A percentile compares a stretch with the other conserved stretches of the same genome.
phyloP scores from a whole-genome alignment of 2,888 invertebrate genomes.

The Patella caerulea region DNA sequence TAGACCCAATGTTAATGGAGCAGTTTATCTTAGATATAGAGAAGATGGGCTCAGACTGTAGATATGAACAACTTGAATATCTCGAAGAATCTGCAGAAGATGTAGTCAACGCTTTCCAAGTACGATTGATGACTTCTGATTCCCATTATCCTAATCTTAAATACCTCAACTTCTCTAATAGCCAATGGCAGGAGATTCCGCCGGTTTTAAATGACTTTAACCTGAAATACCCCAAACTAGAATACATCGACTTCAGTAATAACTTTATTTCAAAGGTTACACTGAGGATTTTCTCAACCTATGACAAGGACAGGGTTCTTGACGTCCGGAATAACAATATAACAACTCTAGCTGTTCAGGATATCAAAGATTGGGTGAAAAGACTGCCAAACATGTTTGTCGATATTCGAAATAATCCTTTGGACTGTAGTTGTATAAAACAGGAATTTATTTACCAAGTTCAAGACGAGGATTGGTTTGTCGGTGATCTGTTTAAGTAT shows the following conservation, averaged over 20 bases:
- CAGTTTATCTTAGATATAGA: neutral
- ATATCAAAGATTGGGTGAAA: conserved; percentile 38
- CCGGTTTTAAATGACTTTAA: conserved; percentile 46
- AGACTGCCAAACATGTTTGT: conserved; percentile 42
- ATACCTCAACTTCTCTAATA: conserved; percentile 34
- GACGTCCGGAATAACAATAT: conserved; percentile 45
- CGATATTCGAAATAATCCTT: conserved; percentile 49
- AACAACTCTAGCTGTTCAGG: conserved; percentile 35
- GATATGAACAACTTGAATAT: conserved; percentile 36
- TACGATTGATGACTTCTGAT: conserved; percentile 41
- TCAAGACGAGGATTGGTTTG: conserved; percentile 16
- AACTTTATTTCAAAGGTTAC: neutral
- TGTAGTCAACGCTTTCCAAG: conserved; percentile 41
- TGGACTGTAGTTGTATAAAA: conserved; percentile 47
- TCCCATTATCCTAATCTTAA: conserved; percentile 42
- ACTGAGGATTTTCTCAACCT: conserved; percentile 6
- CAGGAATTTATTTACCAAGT: conserved; percentile 19
- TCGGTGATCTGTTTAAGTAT: conserved; percentile 26
- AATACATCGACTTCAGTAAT: neutral
- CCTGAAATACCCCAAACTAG: neutral
- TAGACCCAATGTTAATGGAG: no score
- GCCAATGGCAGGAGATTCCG: conserved; percentile 38
- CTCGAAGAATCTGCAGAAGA: conserved; percentile 44
- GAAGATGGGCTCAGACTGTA: conserved; percentile 28
- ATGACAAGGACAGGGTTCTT: conserved; percentile 11